These are phyloP conservation scores for Pterocles burchelli DNA, from an alignment of 2,113 vertebrate species.

Conservation along the genomic window DNA sequence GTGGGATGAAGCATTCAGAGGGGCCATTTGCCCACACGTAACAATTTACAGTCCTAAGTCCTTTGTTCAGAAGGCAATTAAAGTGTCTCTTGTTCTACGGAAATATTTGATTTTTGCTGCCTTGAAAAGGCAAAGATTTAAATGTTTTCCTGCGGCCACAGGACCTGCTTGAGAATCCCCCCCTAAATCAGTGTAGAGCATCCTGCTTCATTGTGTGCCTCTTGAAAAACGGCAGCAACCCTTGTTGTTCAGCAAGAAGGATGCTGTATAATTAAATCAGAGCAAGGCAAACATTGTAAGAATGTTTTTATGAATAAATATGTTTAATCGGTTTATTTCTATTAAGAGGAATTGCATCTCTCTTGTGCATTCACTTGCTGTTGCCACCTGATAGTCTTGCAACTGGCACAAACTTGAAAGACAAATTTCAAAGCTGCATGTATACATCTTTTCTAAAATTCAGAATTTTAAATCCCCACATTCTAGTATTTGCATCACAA, in stretches of 20 bases:
- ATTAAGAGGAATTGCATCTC: not conserved
- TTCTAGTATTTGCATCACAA: constrained; percentile 30
- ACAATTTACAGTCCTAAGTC: not conserved
- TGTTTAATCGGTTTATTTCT: constrained; percentile 13
- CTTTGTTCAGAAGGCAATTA: not conserved
- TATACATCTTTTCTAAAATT: constrained; percentile 13
- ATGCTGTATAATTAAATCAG: constrained; percentile 9
- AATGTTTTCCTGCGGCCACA: not conserved
- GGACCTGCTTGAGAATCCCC: not conserved
- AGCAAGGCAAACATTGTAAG: constrained; percentile 5
- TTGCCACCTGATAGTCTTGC: not conserved
- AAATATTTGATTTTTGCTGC: not conserved
- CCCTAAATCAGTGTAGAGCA: not conserved
- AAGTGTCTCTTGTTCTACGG: not conserved
- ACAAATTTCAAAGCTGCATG: constrained; percentile 8
- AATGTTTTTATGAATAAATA: constrained; percentile 12
- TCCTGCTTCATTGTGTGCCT: not conserved
- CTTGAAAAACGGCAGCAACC: not conserved
- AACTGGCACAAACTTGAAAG: not conserved
- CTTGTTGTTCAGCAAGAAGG: not conserved
- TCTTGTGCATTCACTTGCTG: not conserved
- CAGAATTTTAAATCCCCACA: not conserved
- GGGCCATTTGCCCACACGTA: not conserved
- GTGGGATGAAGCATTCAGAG: not conserved
- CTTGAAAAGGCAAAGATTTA: not conserved